Evolutionary conservation across 2,797 vertebrate species (phyloP), one percentile per base, ranked within the genome.

Genomic region (Epinephelus awoara): DNA sequence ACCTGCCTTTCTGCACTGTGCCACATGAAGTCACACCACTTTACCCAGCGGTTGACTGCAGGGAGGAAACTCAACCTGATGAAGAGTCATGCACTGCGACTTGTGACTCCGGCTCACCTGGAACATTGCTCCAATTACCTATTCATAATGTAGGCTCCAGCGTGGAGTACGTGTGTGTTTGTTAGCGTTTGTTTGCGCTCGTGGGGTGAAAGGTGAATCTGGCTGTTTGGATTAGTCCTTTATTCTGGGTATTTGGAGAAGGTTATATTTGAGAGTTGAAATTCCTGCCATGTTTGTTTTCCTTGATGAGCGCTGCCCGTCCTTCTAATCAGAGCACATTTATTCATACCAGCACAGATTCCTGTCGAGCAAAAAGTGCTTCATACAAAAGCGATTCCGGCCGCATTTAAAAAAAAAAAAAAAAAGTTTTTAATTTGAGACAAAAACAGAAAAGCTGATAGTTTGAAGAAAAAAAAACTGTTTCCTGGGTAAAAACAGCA

Each of bases 21-120:
- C 75, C 68, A 70, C 76, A 67, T 46, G 63, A 79, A 88, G 85
- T 86, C 86, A 80, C 85, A 80, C 69, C 87, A 81, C 84, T 88
- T 86, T 78, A 80, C 67, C 50, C 67, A 8, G 57, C 13, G 9
- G 82, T 68, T 77, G 85, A 80, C 84, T 84, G 79, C 64, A 64
- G 79, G 25, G 57, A 58, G 66, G 55, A 71, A 78, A 73, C 54
- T 38, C 68, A 68, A 44, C 70, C 82, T 27, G 69, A 72, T 65
- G 79, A 76, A 55, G 55, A 50, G 66, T 59, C 17, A n/a, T 38
- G 34, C 44, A 42, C 25, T 2, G 29, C 19, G 29, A 54, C 78
- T 70, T 58, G 58, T 62, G 61, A 81, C 80, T 81, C 40, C 19
- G 11, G n/a, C 75, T 78, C 80, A 81, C 75, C 86, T 80, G 82